Conservation (phyloP, 2,888 invertebrate species). For the Nebria brevicollis region DNA sequence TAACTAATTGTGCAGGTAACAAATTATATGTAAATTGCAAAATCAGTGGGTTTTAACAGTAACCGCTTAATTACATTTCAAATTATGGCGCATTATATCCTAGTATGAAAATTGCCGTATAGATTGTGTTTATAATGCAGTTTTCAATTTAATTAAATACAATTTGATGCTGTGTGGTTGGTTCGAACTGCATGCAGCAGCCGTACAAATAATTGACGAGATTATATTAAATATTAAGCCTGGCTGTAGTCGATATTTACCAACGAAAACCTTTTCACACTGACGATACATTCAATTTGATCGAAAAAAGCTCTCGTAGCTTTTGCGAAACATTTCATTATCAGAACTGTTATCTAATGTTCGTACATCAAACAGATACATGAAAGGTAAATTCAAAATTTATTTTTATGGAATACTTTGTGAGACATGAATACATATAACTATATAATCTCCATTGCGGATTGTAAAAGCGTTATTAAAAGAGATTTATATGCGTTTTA, state of each 20-base stretch:
- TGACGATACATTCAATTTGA: background rate
- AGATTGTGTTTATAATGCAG: background rate
- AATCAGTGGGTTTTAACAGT: background rate
- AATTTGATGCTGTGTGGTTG: background rate
- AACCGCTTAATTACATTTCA: background rate
- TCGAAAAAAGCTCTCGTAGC: background rate
- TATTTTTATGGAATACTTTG: no score
- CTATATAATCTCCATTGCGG: no score
- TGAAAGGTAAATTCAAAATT: no score
- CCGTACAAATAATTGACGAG: background rate
- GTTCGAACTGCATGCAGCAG: background rate
- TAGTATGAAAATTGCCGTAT: no score
- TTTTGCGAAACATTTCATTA: background rate
- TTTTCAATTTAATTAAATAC: conserved; percentile 1
- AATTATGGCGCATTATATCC: background rate
- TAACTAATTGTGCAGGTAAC: background rate
- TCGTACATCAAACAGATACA: no score
- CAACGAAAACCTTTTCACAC: background rate
- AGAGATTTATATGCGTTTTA: no score
- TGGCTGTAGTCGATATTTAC: background rate
- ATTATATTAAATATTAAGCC: background rate
- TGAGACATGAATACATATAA: no score
- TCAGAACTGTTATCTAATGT: no score
- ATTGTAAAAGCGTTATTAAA: no score
- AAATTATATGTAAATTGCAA: background rate